Evolutionary conservation across 2,797 vertebrate genomes (phyloP), one percentile per base, ranked within the genome.

Genomic region (Urocyon cinereoargenteus): DNA sequence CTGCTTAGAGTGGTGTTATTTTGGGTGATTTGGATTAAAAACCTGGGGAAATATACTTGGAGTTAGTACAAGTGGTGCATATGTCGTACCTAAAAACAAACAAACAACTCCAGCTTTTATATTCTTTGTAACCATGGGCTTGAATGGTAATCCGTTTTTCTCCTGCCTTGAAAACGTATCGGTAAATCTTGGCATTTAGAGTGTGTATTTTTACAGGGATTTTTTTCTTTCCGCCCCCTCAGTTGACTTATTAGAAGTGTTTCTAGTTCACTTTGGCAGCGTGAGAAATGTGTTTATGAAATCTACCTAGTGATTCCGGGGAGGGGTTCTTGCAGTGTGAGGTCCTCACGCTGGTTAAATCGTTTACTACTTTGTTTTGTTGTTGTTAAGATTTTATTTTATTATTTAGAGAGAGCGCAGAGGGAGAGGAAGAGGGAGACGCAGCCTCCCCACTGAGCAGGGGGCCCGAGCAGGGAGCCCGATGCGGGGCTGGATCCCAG

Each of bases 11-110:
- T 68, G 13, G 34, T 81, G 62, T 19, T 55, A n/a, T 86, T 87
- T 93, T 86, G 73, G 18, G 75, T 94, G 53, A 73, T 87, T 94
- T 94, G 57, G n/a, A 34, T 70, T 70, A 93, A 82, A 92, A 95
- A 40, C 61, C 36, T 90, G 36, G 87, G 70, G 45, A 86, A 93
- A 55, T 93, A 31, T 26, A 55, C 84, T 94, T 82, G 73, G 36
- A 92, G 68, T 91, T 89, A 77, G n/a, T 64, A 64, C 36, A 87
- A 92, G 62, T 62, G 31, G 26, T 78, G 49, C 59, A 86, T 64
- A 59, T 59, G 9, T 36, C 15, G 16, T 90, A 31, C 49, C 75
- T 91, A 15, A 57, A 22, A 64, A 68, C 64, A n/a, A 22, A 59
- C 21, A 22, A 59, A 16, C 21, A 34, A 34, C 66, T n/a, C 9